Evolutionary conservation across 1,140 invertebrate genomes (phyloP).

Genomic region (Drosophila erecta): DNA sequence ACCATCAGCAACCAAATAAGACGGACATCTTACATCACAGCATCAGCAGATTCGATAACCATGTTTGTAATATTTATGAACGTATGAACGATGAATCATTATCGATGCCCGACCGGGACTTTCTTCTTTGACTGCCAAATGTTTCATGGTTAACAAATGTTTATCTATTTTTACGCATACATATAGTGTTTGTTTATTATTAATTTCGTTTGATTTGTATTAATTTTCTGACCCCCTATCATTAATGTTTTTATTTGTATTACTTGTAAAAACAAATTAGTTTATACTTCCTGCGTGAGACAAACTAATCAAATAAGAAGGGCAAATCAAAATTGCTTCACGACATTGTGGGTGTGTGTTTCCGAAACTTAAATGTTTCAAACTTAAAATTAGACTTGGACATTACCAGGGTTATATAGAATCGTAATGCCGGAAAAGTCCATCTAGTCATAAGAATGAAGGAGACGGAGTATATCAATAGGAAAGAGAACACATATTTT

Average conservation of each 20-base stretch:
- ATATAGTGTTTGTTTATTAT: conserved; percentile 49
- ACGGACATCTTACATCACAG: conserved; percentile 13
- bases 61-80: conserved; percentile 45
- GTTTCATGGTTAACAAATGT: conserved; percentile 52
- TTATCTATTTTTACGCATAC: conserved; percentile 39
- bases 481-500: conserved; percentile 1
- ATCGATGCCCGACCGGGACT: conserved; percentile 32
- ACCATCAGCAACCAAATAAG: conserved; percentile 7
- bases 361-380: background rate
- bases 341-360: conserved; percentile 7
- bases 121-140: conserved; percentile 65
- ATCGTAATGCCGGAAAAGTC: conserved; percentile 25
- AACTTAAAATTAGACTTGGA: conserved; percentile 6
- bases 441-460: conserved; percentile 68
- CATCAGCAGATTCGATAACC: conserved; percentile 37
- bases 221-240: conserved; percentile 43
- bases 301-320: conserved; percentile 20
- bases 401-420: background rate
- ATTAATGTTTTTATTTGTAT: conserved; percentile 6
- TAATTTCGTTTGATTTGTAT: conserved; percentile 28
- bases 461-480: conserved; percentile 9
- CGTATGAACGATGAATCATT: conserved; percentile 38
- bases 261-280: conserved; percentile 31
- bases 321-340: conserved; percentile 13
- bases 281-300: conserved; percentile 27